A percentile compares a stretch with the other conserved stretches of the same genome.
phyloP scores from a whole-genome alignment of 2,888 invertebrate genomes.

The Caenorhabditis sp. region DNA sequence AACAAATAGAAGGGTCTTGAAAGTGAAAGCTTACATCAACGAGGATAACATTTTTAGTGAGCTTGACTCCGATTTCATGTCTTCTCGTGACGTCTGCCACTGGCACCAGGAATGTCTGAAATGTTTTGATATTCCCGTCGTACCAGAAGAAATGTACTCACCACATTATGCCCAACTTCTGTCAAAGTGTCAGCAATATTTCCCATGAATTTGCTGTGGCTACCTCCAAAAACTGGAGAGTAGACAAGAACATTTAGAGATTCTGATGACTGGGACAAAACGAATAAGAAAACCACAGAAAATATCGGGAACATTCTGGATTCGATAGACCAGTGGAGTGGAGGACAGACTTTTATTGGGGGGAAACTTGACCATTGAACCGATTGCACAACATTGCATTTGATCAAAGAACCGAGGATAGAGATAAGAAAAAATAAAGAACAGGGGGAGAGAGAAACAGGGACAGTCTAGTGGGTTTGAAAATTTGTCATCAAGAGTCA shows the following conservation, averaged over 20 bases:
- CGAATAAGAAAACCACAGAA: not conserved
- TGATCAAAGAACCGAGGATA: slow-evolving; percentile 14
- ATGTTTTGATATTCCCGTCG: too few species aligned
- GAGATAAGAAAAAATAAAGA: slow-evolving; percentile 6
- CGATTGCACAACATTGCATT: slow-evolving; percentile 35
- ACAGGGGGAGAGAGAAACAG: not conserved
- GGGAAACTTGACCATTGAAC: slow-evolving; percentile 1
- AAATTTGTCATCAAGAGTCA: not conserved
- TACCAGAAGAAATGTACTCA: slow-evolving; percentile 31
- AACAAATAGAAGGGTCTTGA: too few species aligned
- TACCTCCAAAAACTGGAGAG: slow-evolving; percentile 56
- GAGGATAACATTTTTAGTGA: slow-evolving; percentile 35
- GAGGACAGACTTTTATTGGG: not conserved
- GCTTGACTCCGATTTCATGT: slow-evolving; percentile 35
- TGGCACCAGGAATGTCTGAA: slow-evolving; percentile 50
- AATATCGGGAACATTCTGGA: not conserved
- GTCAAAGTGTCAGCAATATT: slow-evolving; percentile 63
- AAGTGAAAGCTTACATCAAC: slow-evolving; percentile 34
- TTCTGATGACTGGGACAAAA: not conserved
- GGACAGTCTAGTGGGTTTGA: slow-evolving; percentile 6
- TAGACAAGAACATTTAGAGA: slow-evolving; percentile 57
- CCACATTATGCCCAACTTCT: slow-evolving; percentile 65
- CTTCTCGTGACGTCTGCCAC: slow-evolving; percentile 31
- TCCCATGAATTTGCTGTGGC: slow-evolving; percentile 66
- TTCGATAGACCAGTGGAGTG: not conserved